Percentiles rank a stretch among this genome's conserved stretches.
Evolutionary conservation across 2,888 invertebrate species (phyloP).

Genomic region (Ectemnius cavifrons): DNA sequence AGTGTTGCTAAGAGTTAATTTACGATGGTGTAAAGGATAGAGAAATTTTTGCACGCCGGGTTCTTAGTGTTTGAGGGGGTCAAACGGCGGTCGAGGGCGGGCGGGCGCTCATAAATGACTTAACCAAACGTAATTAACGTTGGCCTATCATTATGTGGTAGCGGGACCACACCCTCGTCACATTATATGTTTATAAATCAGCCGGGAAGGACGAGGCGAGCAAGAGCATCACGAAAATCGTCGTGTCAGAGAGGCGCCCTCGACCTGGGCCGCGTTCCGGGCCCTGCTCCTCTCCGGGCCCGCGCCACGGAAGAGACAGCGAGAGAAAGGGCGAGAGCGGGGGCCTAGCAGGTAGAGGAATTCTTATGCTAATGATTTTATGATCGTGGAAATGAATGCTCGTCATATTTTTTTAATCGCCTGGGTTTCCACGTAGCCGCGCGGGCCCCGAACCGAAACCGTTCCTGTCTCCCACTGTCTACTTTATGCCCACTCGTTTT

Average conservation of each 20-base stretch:
- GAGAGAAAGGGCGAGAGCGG: slow-evolving; percentile 30
- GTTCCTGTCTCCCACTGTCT: slow-evolving; percentile 52
- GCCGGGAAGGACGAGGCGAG: slow-evolving; percentile 59
- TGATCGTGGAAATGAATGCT: slow-evolving; percentile 78
- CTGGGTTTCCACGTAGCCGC: slow-evolving; percentile 71
- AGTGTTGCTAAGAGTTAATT: slow-evolving; percentile 53
- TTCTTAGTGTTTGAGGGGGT: slow-evolving; percentile 23
- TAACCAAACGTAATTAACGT: slow-evolving; percentile 77
- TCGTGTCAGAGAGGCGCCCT: slow-evolving; percentile 35
- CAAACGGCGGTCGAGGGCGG: slow-evolving; percentile 8
- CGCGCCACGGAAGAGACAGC: slow-evolving; percentile 25
- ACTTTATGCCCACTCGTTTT: slow-evolving; percentile 51
- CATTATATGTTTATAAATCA: slow-evolving; percentile 79
- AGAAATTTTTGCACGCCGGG: slow-evolving; percentile 55
- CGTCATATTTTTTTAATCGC: slow-evolving; percentile 78
- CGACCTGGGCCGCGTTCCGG: slow-evolving; percentile 27
- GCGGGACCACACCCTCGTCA: slow-evolving; percentile 78
- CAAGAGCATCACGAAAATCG: slow-evolving; percentile 66
- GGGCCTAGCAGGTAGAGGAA: slow-evolving; percentile 74
- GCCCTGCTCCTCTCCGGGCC: slow-evolving; percentile 14
- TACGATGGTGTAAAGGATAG: slow-evolving; percentile 42
- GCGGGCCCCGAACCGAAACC: slow-evolving; percentile 56
- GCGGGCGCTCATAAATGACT: slow-evolving; percentile 57
- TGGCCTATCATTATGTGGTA: slow-evolving; percentile 78
- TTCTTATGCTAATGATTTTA: slow-evolving; percentile 79